phyloP scores from a whole-genome alignment of 1,140 invertebrate genomes.

The Plodia interpunctella region DNA sequence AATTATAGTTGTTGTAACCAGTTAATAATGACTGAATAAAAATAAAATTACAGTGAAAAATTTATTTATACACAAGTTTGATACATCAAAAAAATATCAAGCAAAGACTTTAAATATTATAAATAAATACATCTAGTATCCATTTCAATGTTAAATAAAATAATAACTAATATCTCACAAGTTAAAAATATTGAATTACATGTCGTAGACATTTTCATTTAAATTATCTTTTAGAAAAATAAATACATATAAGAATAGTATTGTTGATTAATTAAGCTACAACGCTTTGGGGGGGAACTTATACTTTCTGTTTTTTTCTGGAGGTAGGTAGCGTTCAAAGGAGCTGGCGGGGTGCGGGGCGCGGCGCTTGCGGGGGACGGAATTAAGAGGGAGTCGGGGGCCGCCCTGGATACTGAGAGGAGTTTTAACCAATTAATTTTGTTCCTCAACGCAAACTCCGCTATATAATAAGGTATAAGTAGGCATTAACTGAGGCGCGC shows the following conservation, averaged over 20 bases:
- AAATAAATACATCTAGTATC: no score
- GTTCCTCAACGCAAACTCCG: slow-evolving; percentile 77
- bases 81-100: no score
- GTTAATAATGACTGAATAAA: no score
- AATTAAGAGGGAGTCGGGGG: slow-evolving; percentile 69
- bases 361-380: slow-evolving; percentile 45
- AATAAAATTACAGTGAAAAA: no score
- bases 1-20: no score
- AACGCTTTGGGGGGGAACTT: slow-evolving; percentile 53
- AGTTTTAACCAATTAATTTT: slow-evolving; percentile 80
- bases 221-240: not conserved
- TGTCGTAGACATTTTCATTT: not conserved
- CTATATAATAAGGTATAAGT: slow-evolving; percentile 78
- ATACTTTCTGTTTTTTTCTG: slow-evolving; percentile 74
- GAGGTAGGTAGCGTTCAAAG: slow-evolving; percentile 75
- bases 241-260: no score
- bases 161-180: no score
- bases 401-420: slow-evolving; percentile 77
- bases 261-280: slow-evolving; percentile 64
- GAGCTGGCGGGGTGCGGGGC: slow-evolving; percentile 60
- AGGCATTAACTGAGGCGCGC: slow-evolving; percentile 75
- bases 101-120: no score
- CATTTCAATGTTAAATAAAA: no score
- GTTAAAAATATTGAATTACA: no score
- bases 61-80: no score